Base-by-base conservation (phyloP, 2,113 vertebrate genomes). In the Cercocebus atys region DNA sequence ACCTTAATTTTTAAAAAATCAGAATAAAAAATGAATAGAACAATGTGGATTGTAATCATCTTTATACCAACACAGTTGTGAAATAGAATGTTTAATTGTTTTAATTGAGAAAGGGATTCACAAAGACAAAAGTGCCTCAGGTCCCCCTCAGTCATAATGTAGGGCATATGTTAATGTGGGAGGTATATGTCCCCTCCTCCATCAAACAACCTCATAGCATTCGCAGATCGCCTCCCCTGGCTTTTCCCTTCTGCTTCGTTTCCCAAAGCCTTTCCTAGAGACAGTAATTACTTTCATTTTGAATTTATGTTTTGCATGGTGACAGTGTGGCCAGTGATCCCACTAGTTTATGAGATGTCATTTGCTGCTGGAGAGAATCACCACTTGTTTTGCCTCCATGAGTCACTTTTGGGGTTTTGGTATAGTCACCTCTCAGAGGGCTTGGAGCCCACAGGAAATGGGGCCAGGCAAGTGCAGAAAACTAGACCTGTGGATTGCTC, bases 1-100 rank as follows among this genome's bases (percentile, higher is more conserved):
- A 64, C 14, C 61, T 90, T 79, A 59, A 75, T 92, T 90, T 70
- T 43, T 80, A 86, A 87, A 82, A 88, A 90, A 94, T 52, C 13
- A 12, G 23, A 45, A 92, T 35, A 68, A 95, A 57, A 93, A 82
- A 64, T 8, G 59, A 80, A 47, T 55, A 66, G 68, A 96, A 86
- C 13, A 93, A 72, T 32, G 30, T 87, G 47, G 86, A 61, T 83
- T 92, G 66, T 43, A 73, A 90, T 90, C 27, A 86, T 93, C 17
- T 95, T 93, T 86, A 86, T 86, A 84, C 1, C 2, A 40, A 89
- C 73, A 86, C 55, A 64, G 45, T 59, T 88, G 14, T 76, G 78
- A 97, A 86, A 52, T 86, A 30, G 0, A 18, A 17, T 12, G 81
- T 88, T 68, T 40, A 76, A n/a, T 47, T 85, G 89, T 86, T 95